These are phyloP conservation scores for Dolichallabes microphthalmus DNA, from an alignment of 2,113 vertebrate species.

Conservation along the genomic window DNA sequence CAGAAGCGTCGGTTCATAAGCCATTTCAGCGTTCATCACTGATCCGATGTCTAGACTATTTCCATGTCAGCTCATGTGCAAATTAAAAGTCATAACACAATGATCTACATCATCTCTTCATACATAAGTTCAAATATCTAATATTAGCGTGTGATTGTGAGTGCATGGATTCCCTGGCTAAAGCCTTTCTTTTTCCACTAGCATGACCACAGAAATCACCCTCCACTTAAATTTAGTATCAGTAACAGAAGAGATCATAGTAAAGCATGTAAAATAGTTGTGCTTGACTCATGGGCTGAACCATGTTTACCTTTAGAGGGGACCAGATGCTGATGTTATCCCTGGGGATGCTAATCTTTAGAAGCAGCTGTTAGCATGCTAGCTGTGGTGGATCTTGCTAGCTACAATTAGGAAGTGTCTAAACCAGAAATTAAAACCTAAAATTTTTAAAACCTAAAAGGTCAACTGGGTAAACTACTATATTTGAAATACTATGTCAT, in stretches of 20 bases:
- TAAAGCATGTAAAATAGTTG: neutral
- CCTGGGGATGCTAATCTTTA: slow-evolving; percentile 20
- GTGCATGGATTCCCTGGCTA: slow-evolving; percentile 2
- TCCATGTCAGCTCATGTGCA: neutral
- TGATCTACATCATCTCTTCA: neutral
- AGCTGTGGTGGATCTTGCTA: slow-evolving; percentile 3
- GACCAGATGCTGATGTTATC: neutral
- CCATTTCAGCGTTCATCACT: neutral
- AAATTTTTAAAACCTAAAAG: neutral
- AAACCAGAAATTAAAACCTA: neutral
- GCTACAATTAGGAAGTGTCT: neutral
- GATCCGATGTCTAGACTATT: neutral
- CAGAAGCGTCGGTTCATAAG: neutral
- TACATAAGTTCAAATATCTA: slow-evolving; percentile 4
- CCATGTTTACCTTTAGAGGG: neutral
- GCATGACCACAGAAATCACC: neutral
- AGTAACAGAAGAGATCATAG: neutral
- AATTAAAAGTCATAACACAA: slow-evolving; percentile 2
- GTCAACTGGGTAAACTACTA: neutral
- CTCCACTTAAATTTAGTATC: neutral
- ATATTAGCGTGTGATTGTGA: slow-evolving; percentile 4
- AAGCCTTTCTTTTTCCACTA: slow-evolving; percentile 12
- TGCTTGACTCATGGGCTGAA: neutral
- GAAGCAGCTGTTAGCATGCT: slow-evolving; percentile 6
- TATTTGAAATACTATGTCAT: too few relatives aligned